Evolutionary conservation across 1,140 invertebrate genomes (phyloP).

Genomic region (Choristoneura fumiferana): DNA sequence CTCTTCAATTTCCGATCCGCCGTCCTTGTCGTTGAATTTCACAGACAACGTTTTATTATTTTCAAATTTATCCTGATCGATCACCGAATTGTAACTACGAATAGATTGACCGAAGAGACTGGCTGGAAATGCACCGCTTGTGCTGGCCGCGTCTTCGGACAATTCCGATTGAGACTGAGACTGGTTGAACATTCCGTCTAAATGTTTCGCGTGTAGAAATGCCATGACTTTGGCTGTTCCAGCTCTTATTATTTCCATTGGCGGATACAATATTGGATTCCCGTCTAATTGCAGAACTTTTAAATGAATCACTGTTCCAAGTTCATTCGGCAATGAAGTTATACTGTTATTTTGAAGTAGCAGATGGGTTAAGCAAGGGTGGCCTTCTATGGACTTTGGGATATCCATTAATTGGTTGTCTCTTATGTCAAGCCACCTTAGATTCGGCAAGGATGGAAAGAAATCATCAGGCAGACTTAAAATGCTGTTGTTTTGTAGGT

Average conservation of each 20-base stretch:
- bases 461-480: slow-evolving; percentile 72
- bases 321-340: slow-evolving; percentile 75
- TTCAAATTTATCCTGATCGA: slow-evolving; percentile 42
- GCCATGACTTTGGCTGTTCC: slow-evolving; percentile 66
- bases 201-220: slow-evolving; percentile 72
- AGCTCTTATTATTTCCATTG: slow-evolving; percentile 64
- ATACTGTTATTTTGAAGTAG: slow-evolving; percentile 80
- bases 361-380: slow-evolving; percentile 76
- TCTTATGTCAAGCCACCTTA: slow-evolving; percentile 80
- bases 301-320: slow-evolving; percentile 74
- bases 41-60: slow-evolving; percentile 41
- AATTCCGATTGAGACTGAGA: slow-evolving; percentile 36
- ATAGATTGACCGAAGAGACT: slow-evolving; percentile 31
- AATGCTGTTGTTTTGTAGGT: slow-evolving; percentile 79
- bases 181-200: slow-evolving; percentile 38
- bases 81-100: slow-evolving; percentile 58
- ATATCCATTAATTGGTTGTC: slow-evolving; percentile 77
- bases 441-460: slow-evolving; percentile 68
- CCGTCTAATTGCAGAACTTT: slow-evolving; percentile 76
- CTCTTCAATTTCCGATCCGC: slow-evolving; percentile 45
- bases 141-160: slow-evolving; percentile 38
- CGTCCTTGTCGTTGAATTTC: slow-evolving; percentile 53
- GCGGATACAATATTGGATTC: slow-evolving; percentile 78
- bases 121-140: slow-evolving; percentile 22
- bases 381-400: slow-evolving; percentile 75